These are phyloP conservation scores for Drosophila ficusphila DNA, from an alignment of 1,140 invertebrate genomes.

Conservation along the genomic window DNA sequence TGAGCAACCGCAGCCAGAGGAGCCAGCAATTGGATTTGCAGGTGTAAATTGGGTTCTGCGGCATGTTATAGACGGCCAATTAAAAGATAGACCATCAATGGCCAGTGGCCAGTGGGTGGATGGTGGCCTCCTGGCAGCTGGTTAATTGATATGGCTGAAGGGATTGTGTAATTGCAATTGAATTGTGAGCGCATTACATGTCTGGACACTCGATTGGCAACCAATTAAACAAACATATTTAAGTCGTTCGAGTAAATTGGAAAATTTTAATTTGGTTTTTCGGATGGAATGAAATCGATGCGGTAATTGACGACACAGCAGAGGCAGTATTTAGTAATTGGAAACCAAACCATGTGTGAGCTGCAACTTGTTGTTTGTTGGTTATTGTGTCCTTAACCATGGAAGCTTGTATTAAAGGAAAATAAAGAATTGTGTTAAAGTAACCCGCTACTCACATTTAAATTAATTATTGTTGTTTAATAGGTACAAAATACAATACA, in stretches of 20 bases:
- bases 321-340: neutral
- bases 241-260: conserved; percentile 8
- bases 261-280: conserved; percentile 22
- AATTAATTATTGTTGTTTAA: no score
- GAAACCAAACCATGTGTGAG: conserved; percentile 4
- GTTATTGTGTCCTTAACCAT: conserved; percentile 3
- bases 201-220: conserved; percentile 27
- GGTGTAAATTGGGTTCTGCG: conserved; percentile 42
- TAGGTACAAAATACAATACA: no score
- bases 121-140: conserved; percentile 13
- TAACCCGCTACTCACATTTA: neutral
- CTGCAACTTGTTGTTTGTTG: neutral
- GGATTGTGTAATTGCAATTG: conserved; percentile 55
- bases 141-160: conserved; percentile 31
- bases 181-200: conserved; percentile 42
- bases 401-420: neutral
- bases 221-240: conserved; percentile 41
- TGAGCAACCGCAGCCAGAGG: neutral
- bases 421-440: neutral
- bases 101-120: no score
- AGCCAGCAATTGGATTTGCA: conserved; percentile 35
- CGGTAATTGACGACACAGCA: conserved; percentile 11
- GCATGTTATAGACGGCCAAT: conserved; percentile 42
- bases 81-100: conserved; percentile 52
- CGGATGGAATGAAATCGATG: neutral